phyloP scores from a whole-genome alignment of 2,888 invertebrate genomes.

The Himalopsyche anomala region DNA sequence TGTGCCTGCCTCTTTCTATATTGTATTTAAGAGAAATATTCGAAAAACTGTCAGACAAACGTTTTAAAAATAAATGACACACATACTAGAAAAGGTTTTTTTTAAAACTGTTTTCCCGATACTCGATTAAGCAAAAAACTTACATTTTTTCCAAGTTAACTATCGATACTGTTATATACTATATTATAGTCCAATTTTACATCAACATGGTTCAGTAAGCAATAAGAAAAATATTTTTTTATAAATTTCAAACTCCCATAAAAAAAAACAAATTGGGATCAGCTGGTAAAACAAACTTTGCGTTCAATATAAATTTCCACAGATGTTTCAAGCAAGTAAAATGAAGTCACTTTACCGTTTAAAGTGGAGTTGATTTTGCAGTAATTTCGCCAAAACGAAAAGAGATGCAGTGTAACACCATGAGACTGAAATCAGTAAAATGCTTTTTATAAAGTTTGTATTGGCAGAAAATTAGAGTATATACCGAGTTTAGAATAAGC shows the following conservation, averaged over 20 bases:
- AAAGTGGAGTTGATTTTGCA: background rate
- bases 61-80: too few species aligned
- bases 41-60: too few species aligned
- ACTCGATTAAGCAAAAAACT: too few species aligned
- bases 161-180: too few species aligned
- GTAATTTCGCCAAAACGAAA: background rate
- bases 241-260: too few species aligned
- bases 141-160: too few species aligned
- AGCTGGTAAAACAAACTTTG: slow-evolving; percentile 3
- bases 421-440: background rate
- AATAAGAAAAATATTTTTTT: background rate
- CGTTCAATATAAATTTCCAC: slow-evolving; percentile 27
- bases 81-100: too few species aligned
- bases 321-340: background rate
- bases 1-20: too few species aligned
- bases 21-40: too few species aligned
- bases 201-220: too few species aligned
- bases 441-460: background rate
- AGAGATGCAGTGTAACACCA: background rate
- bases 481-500: slow-evolving; percentile 56
- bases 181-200: too few species aligned
- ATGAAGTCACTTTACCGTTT: background rate
- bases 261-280: slow-evolving; percentile 11
- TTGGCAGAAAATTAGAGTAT: slow-evolving; percentile 46
- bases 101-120: too few species aligned